phyloP scores from a whole-genome alignment of 2,797 vertebrate species.

The Leuciscus waleckii region DNA sequence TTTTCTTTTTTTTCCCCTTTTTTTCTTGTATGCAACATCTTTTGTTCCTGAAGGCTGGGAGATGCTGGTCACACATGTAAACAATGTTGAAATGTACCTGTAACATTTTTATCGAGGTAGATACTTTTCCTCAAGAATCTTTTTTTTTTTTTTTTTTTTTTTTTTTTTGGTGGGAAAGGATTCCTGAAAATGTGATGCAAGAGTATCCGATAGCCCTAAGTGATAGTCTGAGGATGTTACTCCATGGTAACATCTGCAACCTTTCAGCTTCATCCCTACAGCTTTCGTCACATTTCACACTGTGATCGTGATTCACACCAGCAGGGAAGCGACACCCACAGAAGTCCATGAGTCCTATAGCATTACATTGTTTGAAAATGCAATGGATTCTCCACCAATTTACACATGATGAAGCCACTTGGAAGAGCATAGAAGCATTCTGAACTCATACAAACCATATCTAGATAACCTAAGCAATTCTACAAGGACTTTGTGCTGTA shows the following conservation, averaged over 20 bases:
- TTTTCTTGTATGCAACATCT: not conserved
- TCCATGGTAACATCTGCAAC: not conserved
- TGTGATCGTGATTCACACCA: slow-evolving; percentile 16
- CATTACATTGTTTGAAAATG: not conserved
- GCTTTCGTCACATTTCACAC: not conserved
- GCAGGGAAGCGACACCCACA: slow-evolving; percentile 7
- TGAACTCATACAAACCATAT: not conserved
- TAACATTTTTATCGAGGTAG: not conserved
- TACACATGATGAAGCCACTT: not conserved
- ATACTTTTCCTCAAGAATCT: not conserved
- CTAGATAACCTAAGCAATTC: not conserved
- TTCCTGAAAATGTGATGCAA: not conserved
- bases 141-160: too few relatives aligned
- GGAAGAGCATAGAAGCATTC: not conserved
- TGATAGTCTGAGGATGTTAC: not conserved
- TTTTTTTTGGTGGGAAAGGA: too few relatives aligned
- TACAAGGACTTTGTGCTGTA: not conserved
- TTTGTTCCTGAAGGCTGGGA: not conserved
- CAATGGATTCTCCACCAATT: not conserved
- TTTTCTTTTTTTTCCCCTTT: too few relatives aligned
- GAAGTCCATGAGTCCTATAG: not conserved
- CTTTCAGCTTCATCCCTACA: not conserved
- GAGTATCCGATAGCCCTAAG: not conserved
- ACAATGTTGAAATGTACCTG: not conserved
- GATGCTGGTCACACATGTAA: not conserved